Evolutionary conservation across 1,140 invertebrate genomes (phyloP).

Genomic region (Bilobella aurantiaca): DNA sequence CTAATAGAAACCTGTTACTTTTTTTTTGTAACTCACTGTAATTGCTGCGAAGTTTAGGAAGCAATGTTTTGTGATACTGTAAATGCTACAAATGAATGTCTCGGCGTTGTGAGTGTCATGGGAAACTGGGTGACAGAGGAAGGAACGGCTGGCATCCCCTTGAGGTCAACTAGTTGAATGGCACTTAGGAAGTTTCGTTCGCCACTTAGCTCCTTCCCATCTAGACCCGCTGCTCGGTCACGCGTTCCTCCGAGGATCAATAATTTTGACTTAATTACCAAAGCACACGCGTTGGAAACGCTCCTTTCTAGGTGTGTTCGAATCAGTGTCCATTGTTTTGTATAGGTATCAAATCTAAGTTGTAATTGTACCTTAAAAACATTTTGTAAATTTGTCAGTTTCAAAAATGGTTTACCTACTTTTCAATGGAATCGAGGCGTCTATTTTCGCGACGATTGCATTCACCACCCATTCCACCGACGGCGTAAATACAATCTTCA

Average conservation of each 20-base stretch:
- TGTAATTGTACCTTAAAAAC: not conserved
- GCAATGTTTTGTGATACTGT: too few species aligned
- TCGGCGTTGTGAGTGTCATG: not conserved
- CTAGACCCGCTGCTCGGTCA: too few species aligned
- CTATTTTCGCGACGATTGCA: not conserved
- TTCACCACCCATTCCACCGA: not conserved
- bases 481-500: not conserved
- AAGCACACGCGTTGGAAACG: not conserved
- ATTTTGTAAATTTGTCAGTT: too few species aligned
- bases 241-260: not conserved
- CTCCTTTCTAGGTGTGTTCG: not conserved
- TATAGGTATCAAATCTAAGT: not conserved
- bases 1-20: too few species aligned
- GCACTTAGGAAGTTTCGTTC: not conserved
- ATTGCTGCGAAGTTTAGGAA: too few species aligned
- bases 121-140: not conserved
- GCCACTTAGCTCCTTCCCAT: not conserved
- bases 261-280: not conserved
- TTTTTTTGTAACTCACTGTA: too few species aligned
- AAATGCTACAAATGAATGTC: not conserved
- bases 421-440: not conserved
- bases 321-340: not conserved
- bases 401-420: not conserved
- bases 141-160: not conserved
- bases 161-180: not conserved